phyloP scores from a whole-genome alignment of 2,113 vertebrate species.

The Corythornis madagascariensis region DNA sequence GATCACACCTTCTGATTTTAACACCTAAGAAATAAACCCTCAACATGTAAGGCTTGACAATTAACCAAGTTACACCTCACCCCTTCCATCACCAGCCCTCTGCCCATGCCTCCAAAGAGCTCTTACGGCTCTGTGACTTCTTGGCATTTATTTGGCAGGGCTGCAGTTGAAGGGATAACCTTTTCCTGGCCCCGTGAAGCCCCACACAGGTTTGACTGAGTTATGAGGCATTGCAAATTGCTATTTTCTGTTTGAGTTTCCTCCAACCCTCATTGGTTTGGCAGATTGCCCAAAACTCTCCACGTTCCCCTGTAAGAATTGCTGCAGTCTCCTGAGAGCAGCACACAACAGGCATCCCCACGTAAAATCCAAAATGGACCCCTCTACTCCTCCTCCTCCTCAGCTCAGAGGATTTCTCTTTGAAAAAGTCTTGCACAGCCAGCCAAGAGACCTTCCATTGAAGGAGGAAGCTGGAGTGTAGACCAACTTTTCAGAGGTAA shows the following conservation, averaged over 20 bases:
- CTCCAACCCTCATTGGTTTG: not conserved
- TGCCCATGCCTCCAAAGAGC: not conserved
- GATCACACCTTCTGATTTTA: not conserved
- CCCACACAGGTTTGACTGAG: not conserved
- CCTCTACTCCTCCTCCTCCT: not conserved
- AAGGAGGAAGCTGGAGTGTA: not conserved
- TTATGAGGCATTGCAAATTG: not conserved
- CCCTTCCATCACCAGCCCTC: not conserved
- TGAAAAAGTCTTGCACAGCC: not conserved
- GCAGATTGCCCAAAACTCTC: conserved; percentile 31
- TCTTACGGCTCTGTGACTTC: not conserved
- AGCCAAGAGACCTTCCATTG: not conserved
- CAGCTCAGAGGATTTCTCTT: not conserved
- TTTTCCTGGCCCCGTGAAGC: not conserved
- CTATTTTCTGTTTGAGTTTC: not conserved
- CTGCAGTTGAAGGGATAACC: not conserved
- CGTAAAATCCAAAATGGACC: not conserved
- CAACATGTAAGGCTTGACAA: not conserved
- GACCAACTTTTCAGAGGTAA: not conserved
- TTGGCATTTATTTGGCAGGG: not conserved
- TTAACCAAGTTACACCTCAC: not conserved
- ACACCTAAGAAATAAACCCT: not conserved
- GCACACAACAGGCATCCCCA: not conserved
- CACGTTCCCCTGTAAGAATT: not conserved
- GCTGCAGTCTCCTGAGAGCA: not conserved